These are phyloP conservation scores for Loxodonta africana DNA, from an alignment of 2,113 vertebrate genomes.

Conservation along the genomic window DNA sequence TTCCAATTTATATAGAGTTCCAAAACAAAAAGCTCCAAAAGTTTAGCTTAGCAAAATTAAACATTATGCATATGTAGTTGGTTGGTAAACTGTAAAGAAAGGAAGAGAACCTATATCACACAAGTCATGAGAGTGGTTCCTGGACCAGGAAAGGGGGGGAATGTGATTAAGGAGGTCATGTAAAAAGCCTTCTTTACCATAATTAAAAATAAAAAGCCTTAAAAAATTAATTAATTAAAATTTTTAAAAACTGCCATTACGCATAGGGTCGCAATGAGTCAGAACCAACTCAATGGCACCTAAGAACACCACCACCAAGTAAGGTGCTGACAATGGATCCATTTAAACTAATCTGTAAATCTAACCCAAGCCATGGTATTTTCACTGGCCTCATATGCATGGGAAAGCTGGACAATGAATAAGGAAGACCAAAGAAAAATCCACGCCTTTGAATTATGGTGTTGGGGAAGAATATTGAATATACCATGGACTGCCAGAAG, in stretches of 20 bases:
- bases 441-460: no score
- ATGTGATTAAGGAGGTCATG: background rate
- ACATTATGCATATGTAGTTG: background rate
- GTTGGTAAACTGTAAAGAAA: background rate
- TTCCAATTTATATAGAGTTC: background rate
- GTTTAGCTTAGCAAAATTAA: background rate
- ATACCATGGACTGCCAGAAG: no score
- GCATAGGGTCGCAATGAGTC: no score
- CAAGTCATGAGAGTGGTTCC: background rate
- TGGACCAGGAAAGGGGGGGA: background rate
- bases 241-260: no score
- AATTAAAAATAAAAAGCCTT: no score
- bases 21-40: background rate
- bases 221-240: no score
- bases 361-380: background rate
- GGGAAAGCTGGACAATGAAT: no score
- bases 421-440: no score
- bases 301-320: no score
- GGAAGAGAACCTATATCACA: background rate
- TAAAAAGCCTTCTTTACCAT: background rate
- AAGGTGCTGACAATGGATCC: background rate
- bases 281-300: no score
- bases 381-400: no score
- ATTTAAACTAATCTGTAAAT: constrained; percentile 25
- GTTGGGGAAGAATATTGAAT: no score